Base-by-base conservation (phyloP, 2,113 vertebrate genomes). In the Aphelocoma coerulescens region DNA sequence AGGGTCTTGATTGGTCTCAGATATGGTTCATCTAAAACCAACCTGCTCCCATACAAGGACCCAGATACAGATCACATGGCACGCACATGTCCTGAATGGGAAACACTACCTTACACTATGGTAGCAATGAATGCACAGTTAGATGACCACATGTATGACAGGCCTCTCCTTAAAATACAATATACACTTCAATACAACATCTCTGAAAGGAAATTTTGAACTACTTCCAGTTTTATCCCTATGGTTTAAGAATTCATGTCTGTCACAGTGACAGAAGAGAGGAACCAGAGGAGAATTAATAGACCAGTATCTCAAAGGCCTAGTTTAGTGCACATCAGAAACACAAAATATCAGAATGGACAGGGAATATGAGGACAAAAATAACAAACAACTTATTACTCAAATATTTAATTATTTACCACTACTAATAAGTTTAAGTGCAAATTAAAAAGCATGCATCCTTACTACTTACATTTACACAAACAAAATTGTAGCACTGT, bases 401-500 rank as follows among this genome's bases (percentile, higher is more conserved):
- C 39, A 59, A 81, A 44, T 48, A 74, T 10, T 23, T 14, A 30
- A 49, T 68, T 63, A 65, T 61, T 72, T 65, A 71, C 15, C 16
- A 52, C 52, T 79, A 73, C 13, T 79, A 89, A 2, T 20, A 75
- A 69, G 16, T 54, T 61, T 32, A 75, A 55, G 52, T 46, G 8
- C 35, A 92, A 91, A 78, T 84, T 19, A 41, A 65, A 72, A 87
- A 72, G 48, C 46, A 48, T 13, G 8, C 10, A 74, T 80, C 41
- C 48, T 69, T 71, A 46, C 9, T 94, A 98, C 98, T 98, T 96
- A 98, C 98, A 78, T 97, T 97, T 84, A 98, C 20, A 39, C 80
- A 98, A 96, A 98, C 69, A 84, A 98, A 98, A 95, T 81, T 98
- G 94, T 96, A 98, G 96, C 97, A 98, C 4, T 95, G 94, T 48